Evolutionary conservation across 1,140 invertebrate species (phyloP).

Genomic region (Panagrolaimus sp.): DNA sequence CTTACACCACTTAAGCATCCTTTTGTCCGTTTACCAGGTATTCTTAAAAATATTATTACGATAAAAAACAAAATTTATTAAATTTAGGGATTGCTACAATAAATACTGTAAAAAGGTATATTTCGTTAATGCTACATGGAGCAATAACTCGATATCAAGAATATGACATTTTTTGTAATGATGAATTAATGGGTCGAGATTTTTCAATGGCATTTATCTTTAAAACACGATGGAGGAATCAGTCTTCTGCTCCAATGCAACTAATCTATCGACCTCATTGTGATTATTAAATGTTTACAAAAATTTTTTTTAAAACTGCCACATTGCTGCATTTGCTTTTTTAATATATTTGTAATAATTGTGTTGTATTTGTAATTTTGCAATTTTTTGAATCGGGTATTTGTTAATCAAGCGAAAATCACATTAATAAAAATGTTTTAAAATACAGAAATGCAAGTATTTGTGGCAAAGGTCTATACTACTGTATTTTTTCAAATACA

Average conservation of each 20-base stretch:
- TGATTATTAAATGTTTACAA: conserved; percentile 18
- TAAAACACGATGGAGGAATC: conserved; percentile 91
- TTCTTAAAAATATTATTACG: background rate
- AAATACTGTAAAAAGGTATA: conserved; percentile 67
- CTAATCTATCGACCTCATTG: conserved; percentile 24
- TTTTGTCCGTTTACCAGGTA: background rate
- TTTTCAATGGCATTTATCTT: conserved; percentile 97
- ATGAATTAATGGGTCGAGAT: conserved; percentile 93
- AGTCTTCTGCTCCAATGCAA: conserved; percentile 61
- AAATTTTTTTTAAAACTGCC: background rate
- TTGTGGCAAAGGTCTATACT: too few relatives aligned
- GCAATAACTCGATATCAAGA: conserved; percentile 83
- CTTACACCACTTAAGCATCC: too few relatives aligned
- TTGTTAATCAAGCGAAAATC: too few relatives aligned
- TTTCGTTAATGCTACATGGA: conserved; percentile 87
- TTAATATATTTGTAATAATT: too few relatives aligned
- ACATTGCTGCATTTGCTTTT: too few relatives aligned
- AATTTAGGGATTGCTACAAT: conserved; percentile 41
- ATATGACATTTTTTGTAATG: conserved; percentile 97
- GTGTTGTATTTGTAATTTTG: too few relatives aligned
- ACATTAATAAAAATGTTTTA: too few relatives aligned
- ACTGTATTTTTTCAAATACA: too few relatives aligned
- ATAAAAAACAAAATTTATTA: background rate
- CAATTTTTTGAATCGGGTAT: too few relatives aligned
- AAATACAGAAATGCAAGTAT: too few relatives aligned